Evolutionary conservation across 2,888 invertebrate genomes (phyloP), one percentile per base, ranked within the genome.

Genomic region (Napeogenes inachia): DNA sequence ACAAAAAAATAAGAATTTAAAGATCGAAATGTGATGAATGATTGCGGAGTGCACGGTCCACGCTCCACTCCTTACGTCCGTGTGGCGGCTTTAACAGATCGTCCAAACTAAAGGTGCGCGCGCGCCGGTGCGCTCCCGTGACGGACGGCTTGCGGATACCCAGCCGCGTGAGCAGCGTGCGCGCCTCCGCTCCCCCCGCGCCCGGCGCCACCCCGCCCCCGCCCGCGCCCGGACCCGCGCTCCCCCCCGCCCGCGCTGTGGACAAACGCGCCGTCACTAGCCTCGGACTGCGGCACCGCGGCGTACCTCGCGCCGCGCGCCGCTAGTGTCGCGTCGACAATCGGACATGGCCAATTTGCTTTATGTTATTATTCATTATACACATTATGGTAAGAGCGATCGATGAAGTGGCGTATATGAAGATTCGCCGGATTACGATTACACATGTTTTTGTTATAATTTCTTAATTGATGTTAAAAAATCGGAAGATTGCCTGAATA

Each of bases 101-200:
- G 93, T 95, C 95, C 92, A 95, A 93, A 93, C 95, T 95, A 93
- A 95, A 95, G 86, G 95, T 95, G 92, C 95, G 93, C 86, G 94
- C 94, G 87, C 92, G 91, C 86, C 93, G 92, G 91, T 80, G 86
- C 89, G 94, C 93, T 91, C 95, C 95, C 90, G 95, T 92, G 91
- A 95, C 93, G 87, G 95, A 95, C 90, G 95, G 95, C 94, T 95
- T 96, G 92, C 95, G 94, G 91, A 95, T 95, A 93, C 95, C 95
- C 92, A 95, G 93, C 91, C 95, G 94, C 90, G 94, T 94, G 87
- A 96, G 94, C 83, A 95, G 93, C 77, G 95, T 94, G 76, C 94
- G 93, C 91, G 92, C 76, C 91, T 91, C 80, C 68, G 68, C 30
- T 6, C 73, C 86, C 79, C 86, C 93, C 92, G 91, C 80, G 86